Percentiles rank a stretch among this genome's conserved stretches.
Evolutionary conservation across 2,113 vertebrate genomes (phyloP).

Genomic region (Calidris pygmaea): DNA sequence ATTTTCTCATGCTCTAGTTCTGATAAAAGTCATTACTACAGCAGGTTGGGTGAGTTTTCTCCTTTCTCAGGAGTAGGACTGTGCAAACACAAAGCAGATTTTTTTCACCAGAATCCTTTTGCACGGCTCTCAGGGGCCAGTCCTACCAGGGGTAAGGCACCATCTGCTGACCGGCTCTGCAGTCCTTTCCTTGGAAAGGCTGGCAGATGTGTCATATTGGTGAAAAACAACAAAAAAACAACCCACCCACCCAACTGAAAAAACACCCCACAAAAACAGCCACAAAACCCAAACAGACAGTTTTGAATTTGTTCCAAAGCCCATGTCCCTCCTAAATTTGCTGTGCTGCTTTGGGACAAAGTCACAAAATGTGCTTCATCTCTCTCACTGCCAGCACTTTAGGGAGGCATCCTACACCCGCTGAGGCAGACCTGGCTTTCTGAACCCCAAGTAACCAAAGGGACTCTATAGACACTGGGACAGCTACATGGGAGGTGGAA

Average conservation of each 20-base stretch:
- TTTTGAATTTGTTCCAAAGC: neutral
- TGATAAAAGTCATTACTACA: neutral
- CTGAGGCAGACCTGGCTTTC: neutral
- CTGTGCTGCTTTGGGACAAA: neutral
- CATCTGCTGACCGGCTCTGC: rapidly evolving
- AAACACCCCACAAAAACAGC: neutral
- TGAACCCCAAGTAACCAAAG: neutral
- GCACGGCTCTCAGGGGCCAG: neutral
- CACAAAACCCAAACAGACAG: neutral
- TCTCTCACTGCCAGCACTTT: neutral
- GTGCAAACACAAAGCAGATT: neutral
- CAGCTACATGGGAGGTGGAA: neutral
- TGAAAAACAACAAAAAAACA: neutral
- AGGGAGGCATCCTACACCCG: neutral
- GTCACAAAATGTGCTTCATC: neutral
- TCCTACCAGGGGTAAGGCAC: neutral
- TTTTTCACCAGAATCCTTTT: neutral
- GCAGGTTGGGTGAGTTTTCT: neutral
- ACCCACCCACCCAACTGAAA: neutral
- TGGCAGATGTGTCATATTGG: neutral
- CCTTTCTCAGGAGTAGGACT: neutral
- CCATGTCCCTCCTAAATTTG: neutral
- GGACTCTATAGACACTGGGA: neutral
- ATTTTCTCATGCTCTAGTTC: neutral
- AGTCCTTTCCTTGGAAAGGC: neutral